phyloP scores from a whole-genome alignment of 1,140 invertebrate species.

The Lasioglossum baleicum region DNA sequence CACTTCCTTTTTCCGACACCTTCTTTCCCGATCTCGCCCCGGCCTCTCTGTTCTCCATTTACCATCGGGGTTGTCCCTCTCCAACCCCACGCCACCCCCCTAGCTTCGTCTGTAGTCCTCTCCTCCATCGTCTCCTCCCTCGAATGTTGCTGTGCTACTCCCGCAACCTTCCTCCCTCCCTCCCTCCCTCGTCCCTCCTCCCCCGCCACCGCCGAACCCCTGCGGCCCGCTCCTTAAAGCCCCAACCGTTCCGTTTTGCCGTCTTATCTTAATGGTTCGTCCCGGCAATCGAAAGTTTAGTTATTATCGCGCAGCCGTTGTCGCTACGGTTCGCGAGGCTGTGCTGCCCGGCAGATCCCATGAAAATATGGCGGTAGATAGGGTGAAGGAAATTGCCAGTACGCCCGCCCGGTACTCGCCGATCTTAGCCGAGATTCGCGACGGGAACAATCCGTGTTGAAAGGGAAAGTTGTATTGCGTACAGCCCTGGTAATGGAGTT shows the following conservation, averaged over 20 bases:
- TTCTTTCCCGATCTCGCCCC: conserved; percentile 15
- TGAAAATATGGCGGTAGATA: conserved; percentile 57
- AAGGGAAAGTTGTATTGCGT: conserved; percentile 30
- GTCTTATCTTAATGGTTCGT: conserved; percentile 68
- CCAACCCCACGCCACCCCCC: not conserved
- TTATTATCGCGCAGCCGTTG: conserved; percentile 65
- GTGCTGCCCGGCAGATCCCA: conserved; percentile 26
- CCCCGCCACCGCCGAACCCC: too few species aligned
- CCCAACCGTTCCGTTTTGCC: conserved; percentile 21
- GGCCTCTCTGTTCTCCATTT: conserved; percentile 4
- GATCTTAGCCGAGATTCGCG: conserved; percentile 6
- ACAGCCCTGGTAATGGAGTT: conserved; percentile 8
- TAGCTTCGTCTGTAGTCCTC: not conserved
- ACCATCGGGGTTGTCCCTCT: not conserved
- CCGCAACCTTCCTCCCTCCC: not conserved
- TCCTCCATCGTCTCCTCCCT: conserved; percentile 41
- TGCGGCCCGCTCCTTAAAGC: conserved; percentile 13
- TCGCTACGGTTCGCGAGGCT: conserved; percentile 47
- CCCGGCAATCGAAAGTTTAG: conserved; percentile 69
- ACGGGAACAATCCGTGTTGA: conserved; percentile 27
- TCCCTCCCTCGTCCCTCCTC: too few species aligned
- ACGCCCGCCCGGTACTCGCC: not conserved
- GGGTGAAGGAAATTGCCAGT: conserved; percentile 54
- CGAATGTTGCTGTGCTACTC: not conserved
- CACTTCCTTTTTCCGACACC: conserved; percentile 42